A percentile compares a stretch with the other conserved stretches of the same genome.
Conservation (phyloP, 2,888 invertebrate species). For the Cryptocephalus primarius region DNA sequence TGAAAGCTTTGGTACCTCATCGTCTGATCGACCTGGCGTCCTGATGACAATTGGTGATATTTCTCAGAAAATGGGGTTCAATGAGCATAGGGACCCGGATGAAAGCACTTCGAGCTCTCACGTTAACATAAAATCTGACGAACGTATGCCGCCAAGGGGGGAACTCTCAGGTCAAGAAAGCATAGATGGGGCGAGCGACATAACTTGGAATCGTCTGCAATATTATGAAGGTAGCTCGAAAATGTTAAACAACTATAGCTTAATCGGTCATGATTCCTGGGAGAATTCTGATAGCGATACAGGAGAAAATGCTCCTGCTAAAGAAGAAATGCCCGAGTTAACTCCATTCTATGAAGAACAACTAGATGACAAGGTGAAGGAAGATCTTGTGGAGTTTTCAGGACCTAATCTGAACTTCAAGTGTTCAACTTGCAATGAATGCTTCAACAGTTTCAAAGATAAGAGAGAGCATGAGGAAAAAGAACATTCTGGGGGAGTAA, state of each 20-base stretch:
- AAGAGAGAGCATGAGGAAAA: slow-evolving; percentile 49
- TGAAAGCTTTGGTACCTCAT: slow-evolving; percentile 28
- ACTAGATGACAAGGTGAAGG: slow-evolving; percentile 9
- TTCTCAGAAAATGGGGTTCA: slow-evolving; percentile 14
- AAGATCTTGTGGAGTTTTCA: slow-evolving; percentile 27
- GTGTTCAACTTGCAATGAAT: slow-evolving; percentile 48
- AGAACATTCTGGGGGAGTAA: slow-evolving; percentile 39
- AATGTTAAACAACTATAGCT: slow-evolving; percentile 48
- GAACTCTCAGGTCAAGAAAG: slow-evolving; percentile 82
- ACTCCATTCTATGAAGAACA: slow-evolving; percentile 5
- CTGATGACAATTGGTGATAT: slow-evolving; percentile 32
- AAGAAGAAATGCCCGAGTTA: slow-evolving; percentile 3
- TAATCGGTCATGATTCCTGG: slow-evolving; percentile 59
- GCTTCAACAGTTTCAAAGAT: slow-evolving; percentile 50
- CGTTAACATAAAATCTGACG: slow-evolving; percentile 72
- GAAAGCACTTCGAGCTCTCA: slow-evolving; percentile 45
- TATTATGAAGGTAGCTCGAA: slow-evolving; percentile 42
- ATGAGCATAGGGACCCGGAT: slow-evolving; percentile 31
- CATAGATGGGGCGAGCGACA: slow-evolving; percentile 67
- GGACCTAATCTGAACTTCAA: slow-evolving; percentile 40
- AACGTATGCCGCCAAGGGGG: slow-evolving; percentile 78
- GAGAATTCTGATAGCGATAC: slow-evolving; percentile 57
- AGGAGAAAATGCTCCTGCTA: slow-evolving; percentile 18
- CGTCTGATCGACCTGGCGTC: slow-evolving; percentile 25
- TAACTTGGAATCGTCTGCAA: slow-evolving; percentile 65